Base-by-base conservation (phyloP, 2,113 vertebrate species). In the Thunnus maccoyii region DNA sequence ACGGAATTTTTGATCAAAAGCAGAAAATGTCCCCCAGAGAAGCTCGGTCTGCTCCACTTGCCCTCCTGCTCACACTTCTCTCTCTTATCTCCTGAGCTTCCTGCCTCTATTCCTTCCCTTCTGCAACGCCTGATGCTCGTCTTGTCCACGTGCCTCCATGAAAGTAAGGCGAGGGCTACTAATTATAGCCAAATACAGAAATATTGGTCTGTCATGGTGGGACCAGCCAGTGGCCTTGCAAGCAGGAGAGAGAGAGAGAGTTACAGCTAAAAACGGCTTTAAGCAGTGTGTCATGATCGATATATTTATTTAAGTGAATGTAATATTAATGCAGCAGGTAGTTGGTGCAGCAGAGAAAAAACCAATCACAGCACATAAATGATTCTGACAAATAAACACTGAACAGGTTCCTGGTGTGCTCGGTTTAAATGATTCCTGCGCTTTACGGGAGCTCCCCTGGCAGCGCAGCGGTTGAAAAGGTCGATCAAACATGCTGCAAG, bases 171-270 rank as follows among this genome's bases (percentile, higher is more conserved):
- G 3, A 75, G 8, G 13, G 7, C 47, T 80, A 69, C 74, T 84
- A 91, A 93, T 91, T 85, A 85, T 81, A 90, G 77, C 56, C 60
- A 70, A 75, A 82, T 82, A 64, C 27, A 48, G 72, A 81, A 83
- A 81, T 47, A 75, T 44, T 67, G 57, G 67, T 70, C 20, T 17
- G 60, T 52, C 65, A 82, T 48, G 54, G 68, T 66, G 64, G 74
- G 70, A 72, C 54, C 27, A 67, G 1, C n/a, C 46, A 6, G 13
- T 66, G 67, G 68, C 58, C 54, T 68, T 52, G 73, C 18, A 69
- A 81, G 70, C 30, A 66, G 12, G 27, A 84, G 70, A 41, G 4
- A 68, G 15, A 32, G 15, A 48, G 41, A 50, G 13, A 25, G 67
- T 57, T 50, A 27, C 1, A 30, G 27, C 50, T 61, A 51, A 30